These are phyloP conservation scores for Dioctria rufipes DNA, from an alignment of 2,888 invertebrate species.

Conservation along the genomic window DNA sequence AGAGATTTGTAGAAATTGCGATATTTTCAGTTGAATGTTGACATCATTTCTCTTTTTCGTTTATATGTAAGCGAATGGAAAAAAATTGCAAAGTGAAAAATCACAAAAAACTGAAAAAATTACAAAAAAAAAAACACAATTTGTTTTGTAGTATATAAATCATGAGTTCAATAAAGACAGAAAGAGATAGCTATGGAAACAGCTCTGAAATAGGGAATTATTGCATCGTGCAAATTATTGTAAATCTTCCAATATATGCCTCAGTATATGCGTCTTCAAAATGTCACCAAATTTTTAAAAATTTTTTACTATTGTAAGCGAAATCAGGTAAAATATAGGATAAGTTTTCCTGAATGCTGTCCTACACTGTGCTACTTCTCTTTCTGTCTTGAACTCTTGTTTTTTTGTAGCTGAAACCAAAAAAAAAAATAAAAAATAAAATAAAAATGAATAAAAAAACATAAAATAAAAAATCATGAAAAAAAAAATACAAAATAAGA, in stretches of 20 bases:
- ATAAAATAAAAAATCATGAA: too few species aligned
- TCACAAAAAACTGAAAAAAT: conserved; percentile 1
- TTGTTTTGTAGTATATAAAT: conserved; percentile 13
- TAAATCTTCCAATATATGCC: conserved; percentile 45
- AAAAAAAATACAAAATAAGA: too few species aligned
- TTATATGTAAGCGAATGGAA: conserved; percentile 11
- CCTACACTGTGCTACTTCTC: neutral
- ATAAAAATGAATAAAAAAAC: too few species aligned
- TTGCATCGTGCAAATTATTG: conserved; percentile 44
- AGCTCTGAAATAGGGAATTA: conserved; percentile 27
- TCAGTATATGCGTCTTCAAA: conserved; percentile 46
- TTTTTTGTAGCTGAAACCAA: conserved; percentile 45
- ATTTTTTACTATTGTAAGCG: conserved; percentile 48
- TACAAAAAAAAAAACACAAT: conserved; percentile 11
- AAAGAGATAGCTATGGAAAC: neutral
- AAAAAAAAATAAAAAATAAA: neutral
- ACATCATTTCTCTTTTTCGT: conserved; percentile 1
- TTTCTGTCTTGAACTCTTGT: conserved; percentile 4
- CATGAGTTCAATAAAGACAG: conserved; percentile 1
- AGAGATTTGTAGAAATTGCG: conserved; percentile 50
- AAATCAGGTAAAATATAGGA: conserved; percentile 49
- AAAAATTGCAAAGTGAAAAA: conserved; percentile 26
- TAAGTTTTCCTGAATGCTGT: conserved; percentile 32
- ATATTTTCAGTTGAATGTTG: conserved; percentile 26
- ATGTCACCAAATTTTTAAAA: conserved; percentile 42